phyloP scores from a whole-genome alignment of 2,113 vertebrate species.

The Alectura lathami region DNA sequence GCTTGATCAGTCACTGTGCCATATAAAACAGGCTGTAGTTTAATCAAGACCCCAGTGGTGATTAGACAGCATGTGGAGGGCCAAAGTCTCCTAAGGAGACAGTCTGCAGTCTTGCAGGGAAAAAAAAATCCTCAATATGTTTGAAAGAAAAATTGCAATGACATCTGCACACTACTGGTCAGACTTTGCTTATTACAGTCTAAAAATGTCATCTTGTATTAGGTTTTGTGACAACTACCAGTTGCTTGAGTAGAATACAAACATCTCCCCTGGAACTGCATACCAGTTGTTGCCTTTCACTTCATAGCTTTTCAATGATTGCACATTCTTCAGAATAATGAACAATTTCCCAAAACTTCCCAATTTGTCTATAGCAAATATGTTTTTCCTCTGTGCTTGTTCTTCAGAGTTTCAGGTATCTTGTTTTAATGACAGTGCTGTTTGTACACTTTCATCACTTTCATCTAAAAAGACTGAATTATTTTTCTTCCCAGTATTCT shows the following conservation, averaged over 20 bases:
- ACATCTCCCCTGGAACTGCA: background rate
- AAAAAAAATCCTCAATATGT: background rate
- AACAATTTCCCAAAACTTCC: background rate
- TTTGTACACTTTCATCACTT: background rate
- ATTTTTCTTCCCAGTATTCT: background rate
- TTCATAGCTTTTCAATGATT: background rate
- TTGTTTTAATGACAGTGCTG: background rate
- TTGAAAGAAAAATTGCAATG: background rate
- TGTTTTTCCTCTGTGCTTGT: background rate
- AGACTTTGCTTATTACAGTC: background rate
- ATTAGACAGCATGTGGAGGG: background rate
- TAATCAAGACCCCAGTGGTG: background rate
- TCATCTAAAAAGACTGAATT: background rate
- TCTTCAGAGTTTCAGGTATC: slow-evolving; percentile 4
- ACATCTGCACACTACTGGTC: background rate
- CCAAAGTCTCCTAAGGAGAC: background rate
- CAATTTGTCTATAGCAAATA: background rate
- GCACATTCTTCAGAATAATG: background rate
- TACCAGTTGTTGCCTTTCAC: background rate
- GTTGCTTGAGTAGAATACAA: background rate
- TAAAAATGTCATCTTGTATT: background rate
- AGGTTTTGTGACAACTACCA: background rate
- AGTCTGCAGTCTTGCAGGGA: background rate
- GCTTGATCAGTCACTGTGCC: background rate
- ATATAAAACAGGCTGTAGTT: background rate